These are phyloP conservation scores for Hydra vulgaris DNA, from an alignment of 30 jellyfish, hydroid and myxozoan genomes.

Conservation along the genomic window DNA sequence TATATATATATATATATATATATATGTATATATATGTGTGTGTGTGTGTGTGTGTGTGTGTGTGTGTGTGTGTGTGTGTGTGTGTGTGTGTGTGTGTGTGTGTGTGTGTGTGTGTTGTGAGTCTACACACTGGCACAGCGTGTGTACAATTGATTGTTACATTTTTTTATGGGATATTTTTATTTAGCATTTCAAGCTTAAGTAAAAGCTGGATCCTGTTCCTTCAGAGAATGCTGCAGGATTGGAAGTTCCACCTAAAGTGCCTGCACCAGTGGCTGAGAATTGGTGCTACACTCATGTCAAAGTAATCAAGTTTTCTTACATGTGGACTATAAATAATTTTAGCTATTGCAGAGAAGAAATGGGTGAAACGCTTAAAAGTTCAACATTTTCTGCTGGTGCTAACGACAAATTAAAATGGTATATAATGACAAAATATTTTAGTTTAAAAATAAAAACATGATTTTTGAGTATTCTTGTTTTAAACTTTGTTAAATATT, in stretches of 20 bases:
- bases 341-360: slow-evolving; percentile 96
- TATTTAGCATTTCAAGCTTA: neutral
- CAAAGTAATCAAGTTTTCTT: slow-evolving; percentile 83
- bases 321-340: slow-evolving; percentile 95
- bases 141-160: too few species aligned
- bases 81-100: too few species aligned
- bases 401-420: slow-evolving; percentile 91
- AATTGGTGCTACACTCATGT: slow-evolving; percentile 98
- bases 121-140: too few species aligned
- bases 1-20: too few species aligned
- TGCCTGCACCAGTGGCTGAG: slow-evolving; percentile 96
- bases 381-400: slow-evolving; percentile 97
- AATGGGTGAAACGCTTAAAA: slow-evolving; percentile 92
- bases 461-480: too few species aligned
- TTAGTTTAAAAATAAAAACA: too few species aligned
- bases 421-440: slow-evolving; percentile 46
- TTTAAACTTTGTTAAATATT: too few species aligned
- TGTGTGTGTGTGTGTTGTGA: too few species aligned
- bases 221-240: slow-evolving; percentile 66
- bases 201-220: slow-evolving; percentile 26
- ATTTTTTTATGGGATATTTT: neutral
- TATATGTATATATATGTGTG: too few species aligned
- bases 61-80: too few species aligned
- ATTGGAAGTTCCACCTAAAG: slow-evolving; percentile 68
- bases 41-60: too few species aligned